phyloP scores from a whole-genome alignment of 2,113 vertebrate species.

The Rhombomys opimus region DNA sequence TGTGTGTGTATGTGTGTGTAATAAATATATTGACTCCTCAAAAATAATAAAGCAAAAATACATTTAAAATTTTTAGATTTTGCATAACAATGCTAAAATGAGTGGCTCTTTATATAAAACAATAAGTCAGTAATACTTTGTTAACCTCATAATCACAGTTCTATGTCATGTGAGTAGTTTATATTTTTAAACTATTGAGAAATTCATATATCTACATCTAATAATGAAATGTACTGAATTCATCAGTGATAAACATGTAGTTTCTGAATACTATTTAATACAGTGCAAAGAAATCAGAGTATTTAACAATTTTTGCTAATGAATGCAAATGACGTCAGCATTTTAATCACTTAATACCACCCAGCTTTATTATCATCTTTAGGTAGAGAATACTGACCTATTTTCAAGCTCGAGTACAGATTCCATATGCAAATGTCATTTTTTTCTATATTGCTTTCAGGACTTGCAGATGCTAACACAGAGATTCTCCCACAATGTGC shows the following conservation, averaged over 20 bases:
- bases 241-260: neutral
- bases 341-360: constrained; percentile 9
- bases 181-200: neutral
- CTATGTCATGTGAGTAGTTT: neutral
- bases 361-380: constrained; percentile 47
- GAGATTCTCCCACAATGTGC: neutral
- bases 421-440: constrained; percentile 36
- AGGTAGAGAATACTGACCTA: constrained; percentile 52
- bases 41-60: neutral
- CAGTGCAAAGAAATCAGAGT: neutral
- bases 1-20: neutral
- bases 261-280: neutral
- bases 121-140: neutral
- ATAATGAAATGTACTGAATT: neutral
- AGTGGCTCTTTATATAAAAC: neutral
- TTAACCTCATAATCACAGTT: neutral
- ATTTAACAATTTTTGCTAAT: neutral
- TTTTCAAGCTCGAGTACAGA: neutral
- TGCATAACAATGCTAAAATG: neutral
- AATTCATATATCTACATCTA: neutral
- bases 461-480: constrained; percentile 11
- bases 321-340: neutral
- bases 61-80: neutral
- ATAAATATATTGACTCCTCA: neutral
- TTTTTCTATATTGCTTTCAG: constrained; percentile 21